Base-by-base conservation (phyloP, 2,888 invertebrate species). In the Helobdella robusta region DNA sequence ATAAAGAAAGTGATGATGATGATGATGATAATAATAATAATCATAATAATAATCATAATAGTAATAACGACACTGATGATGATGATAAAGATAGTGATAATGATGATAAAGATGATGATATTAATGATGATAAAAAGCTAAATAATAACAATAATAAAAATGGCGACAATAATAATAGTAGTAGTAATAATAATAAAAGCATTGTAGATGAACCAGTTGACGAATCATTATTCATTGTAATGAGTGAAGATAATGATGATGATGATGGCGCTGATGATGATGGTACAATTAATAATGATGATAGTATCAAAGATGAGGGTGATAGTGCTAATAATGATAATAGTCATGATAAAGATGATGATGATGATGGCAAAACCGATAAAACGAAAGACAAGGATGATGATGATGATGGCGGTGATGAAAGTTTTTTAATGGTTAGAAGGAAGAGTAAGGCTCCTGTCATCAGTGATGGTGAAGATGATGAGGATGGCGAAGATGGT, bases 1-100 rank as follows among this genome's bases (percentile, higher is more conserved):
- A 65, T 6, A 11, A 40, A 25, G 58, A 61, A 34, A 52, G 52
- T 44, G 61, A 1, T 30, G 65, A 60, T 36, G 59, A 65, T 28
- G 59, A 60, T 25, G 60, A 65, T n/a, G 46, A n/a, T 46, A 25
- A 48, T 1, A 48, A 48, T 5, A 18, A 15, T 18, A 18, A 18
- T 48, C 6, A 15, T 48, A 25, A 48, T 48, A 25, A 5, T 48
- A 11, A 20, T 15, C 48, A 48, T 23, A 25, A 48, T 2, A 48
- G 23, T 48, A 23, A 20, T 48, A 23, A 48, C 8, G 20, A 48
- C 3, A 8, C 48, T 25, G 25, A 48, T 15, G 1, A 1, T 23
- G 25, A 20, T 15, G 15, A 48, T 48, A 25, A 48, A n/a, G n/a
- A n/a, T 23, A 8, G 20, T 4, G 23, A 48, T 18, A 48, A 4